Base-by-base conservation (phyloP, 2,888 invertebrate species). In the Thecocarcelia acutangulata region DNA sequence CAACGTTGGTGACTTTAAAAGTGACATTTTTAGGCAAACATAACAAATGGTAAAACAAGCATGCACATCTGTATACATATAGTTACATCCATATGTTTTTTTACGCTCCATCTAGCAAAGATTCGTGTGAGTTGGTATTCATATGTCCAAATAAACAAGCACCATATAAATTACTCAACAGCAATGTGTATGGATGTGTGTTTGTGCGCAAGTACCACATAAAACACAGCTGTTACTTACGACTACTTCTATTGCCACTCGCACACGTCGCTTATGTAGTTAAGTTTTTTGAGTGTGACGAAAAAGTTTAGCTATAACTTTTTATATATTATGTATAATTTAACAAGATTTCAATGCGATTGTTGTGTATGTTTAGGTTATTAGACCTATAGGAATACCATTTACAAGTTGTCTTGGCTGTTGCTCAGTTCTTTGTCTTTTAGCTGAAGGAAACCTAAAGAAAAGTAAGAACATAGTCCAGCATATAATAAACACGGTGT, bases 21-120 rank as follows among this genome's bases (percentile, higher is more conserved):
- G 28, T 54, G 19, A 61, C 46, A 54, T 69, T 44, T 66, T 72
- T 79, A 79, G 68, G 54, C 52, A 61, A 59, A 40, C 28, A 59
- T 66, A 66, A 68, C 56, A 64, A 77, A 63, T 50, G 64, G n/a
- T 42, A 33, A 58, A 28, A 69, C 12, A 12, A 15, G 6, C 33
- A 13, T 56, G 24, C 64, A 46, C 40, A 28, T 6, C 11, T 19
- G 58, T 6, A 2, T 9, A 3, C 37, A 33, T 19, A 1, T n/a
- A 4, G 9, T 0, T 17, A 28, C 13, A 42, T 12, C 3, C 21
- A 46, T 46, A 46, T 58, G 37, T 21, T 48, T n/a, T n/a, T 56
- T 17, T 48, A 48, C 56, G 58, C 58, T 58, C 56, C 54, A 56
- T 68, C 68, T 46, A 28, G 13, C 42, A 68, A 15, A 44, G 13